Conservation (phyloP, 2,113 vertebrate genomes). For the Puntigrus tetrazona region DNA sequence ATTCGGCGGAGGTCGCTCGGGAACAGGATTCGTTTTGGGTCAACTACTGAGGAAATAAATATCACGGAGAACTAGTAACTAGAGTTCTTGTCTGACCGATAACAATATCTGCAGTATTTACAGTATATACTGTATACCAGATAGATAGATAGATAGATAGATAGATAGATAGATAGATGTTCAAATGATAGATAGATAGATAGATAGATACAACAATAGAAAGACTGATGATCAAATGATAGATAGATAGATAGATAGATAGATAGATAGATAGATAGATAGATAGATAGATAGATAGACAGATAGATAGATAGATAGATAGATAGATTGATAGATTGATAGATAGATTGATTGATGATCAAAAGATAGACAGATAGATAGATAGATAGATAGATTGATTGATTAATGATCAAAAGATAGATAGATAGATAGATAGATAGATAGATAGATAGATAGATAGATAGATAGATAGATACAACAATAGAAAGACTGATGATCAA, state of each 20-base stretch:
- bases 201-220: too few species aligned
- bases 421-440: neutral
- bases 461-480: too few species aligned
- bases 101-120: neutral
- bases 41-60: constrained; percentile 10
- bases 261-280: neutral
- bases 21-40: constrained; percentile 17
- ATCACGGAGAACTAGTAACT: neutral
- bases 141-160: neutral
- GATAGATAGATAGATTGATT: neutral
- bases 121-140: neutral
- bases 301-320: too few species aligned
- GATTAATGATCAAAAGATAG: neutral
- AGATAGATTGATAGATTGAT: neutral
- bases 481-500: too few species aligned
- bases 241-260: neutral
- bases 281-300: neutral
- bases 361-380: too few species aligned
- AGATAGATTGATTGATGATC: too few species aligned
- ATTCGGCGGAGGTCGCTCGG: neutral
- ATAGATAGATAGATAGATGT: neutral
- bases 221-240: too few species aligned
- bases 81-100: neutral
- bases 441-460: neutral
- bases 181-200: neutral